Evolutionary conservation across 2,797 vertebrate species (phyloP), one percentile per base, ranked within the genome.

Genomic region (Lepilemur ruficaudatus): DNA sequence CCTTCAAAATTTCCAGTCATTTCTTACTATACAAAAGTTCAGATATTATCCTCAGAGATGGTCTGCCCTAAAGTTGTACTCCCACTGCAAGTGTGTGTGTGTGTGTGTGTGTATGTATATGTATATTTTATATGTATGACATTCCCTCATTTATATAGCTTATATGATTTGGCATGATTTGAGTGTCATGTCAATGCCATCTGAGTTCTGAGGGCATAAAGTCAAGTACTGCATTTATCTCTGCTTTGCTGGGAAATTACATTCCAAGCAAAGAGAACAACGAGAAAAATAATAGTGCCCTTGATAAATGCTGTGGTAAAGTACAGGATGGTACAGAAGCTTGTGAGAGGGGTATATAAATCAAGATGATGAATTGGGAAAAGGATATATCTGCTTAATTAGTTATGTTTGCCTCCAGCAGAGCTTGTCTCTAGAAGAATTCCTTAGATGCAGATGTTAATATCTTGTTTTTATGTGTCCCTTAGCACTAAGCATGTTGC

Each of bases 401-500:
- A 10, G 13, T 46, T 63, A 8, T 22, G 15, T 50, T 65, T 57
- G 13, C 75, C 48, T 81, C 15, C 57, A 5, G 0, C n/a, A 55
- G 2, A 65, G 63, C 32, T 17, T 65, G 63, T 65, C 32, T n/a
- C 15, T 13, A 86, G 52, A 14, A 86, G 46, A 14, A 4, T 41
- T 75, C 38, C 73, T 93, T 79, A 35, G 78, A 48, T 32, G 2
- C 22, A 30, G 67, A 2, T 28, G 55, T 70, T 23, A 17, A 15
- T 11, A 9, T 57, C 69, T 94, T 78, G 35, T 30, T 85, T 86
- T 73, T 59, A 13, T 43, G 2, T 91, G 41, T 89, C 43, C 59
- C 20, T 84, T 17, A 23, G 20, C 32, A 69, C 61, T 61, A 61
- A 75, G 46, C 48, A 43, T 1, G 4, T 78, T 52, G 23, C 78